phyloP scores from a whole-genome alignment of 2,797 vertebrate species.

The Scomberomorus guttatus region DNA sequence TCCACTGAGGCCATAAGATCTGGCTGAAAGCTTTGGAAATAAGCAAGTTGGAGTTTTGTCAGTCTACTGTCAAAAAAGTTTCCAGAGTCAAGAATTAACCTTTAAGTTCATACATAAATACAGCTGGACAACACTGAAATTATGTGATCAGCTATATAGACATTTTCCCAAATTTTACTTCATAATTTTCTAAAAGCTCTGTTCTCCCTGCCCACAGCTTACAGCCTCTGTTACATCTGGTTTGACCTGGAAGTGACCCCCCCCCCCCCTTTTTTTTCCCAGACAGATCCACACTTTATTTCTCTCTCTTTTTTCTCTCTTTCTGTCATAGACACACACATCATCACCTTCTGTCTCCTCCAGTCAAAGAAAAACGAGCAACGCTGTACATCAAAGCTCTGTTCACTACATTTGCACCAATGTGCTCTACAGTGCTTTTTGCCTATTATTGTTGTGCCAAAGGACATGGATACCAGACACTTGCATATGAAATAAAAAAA shows the following conservation, averaged over 20 bases:
- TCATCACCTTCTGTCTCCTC: constrained; percentile 43
- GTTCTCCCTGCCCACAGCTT: not conserved
- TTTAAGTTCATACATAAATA: not conserved
- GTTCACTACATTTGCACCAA: constrained; percentile 52
- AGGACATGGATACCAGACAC: constrained; percentile 54
- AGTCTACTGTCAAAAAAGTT: not conserved
- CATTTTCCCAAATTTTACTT: too few relatives aligned
- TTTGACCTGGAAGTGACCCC: constrained; percentile 52
- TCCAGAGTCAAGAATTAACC: not conserved
- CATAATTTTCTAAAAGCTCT: not conserved
- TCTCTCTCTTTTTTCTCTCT: not conserved
- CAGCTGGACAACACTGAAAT: not conserved
- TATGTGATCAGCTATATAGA: too few relatives aligned
- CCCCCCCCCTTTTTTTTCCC: constrained; percentile 18
- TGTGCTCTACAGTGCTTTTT: constrained; percentile 40
- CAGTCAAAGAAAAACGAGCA: constrained; percentile 43
- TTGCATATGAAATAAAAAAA: constrained; percentile 46
- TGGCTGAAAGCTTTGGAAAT: too few relatives aligned
- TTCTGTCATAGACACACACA: constrained; percentile 47
- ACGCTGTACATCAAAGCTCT: constrained; percentile 69
- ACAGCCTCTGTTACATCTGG: constrained; percentile 20
- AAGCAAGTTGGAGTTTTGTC: too few relatives aligned
- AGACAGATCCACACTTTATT: constrained; percentile 1
- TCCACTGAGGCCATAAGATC: not conserved
- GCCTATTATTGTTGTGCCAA: constrained; percentile 63